phyloP scores from a whole-genome alignment of 2,888 invertebrate species.

The Oligia fasciuncula region DNA sequence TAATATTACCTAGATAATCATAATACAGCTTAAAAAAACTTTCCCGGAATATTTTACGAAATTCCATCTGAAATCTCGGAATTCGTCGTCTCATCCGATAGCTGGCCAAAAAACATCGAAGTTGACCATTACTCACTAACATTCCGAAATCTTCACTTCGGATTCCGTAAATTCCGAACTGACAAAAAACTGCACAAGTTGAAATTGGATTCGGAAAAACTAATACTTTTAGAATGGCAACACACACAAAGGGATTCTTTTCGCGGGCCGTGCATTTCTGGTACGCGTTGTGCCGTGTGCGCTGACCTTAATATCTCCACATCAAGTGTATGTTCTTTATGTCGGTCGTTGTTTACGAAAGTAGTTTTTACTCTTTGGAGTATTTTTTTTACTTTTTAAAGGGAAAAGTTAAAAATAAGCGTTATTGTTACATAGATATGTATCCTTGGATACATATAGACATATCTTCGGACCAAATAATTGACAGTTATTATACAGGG shows the following conservation, averaged over 20 bases:
- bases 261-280: conserved; percentile 66
- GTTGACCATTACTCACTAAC: conserved; percentile 66
- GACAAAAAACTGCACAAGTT: conserved; percentile 73
- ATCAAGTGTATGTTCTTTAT: conserved; percentile 52
- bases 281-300: conserved; percentile 71
- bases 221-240: conserved; percentile 74
- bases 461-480: neutral
- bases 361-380: conserved; percentile 20
- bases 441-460: neutral
- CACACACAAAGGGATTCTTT: conserved; percentile 76
- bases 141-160: conserved; percentile 67
- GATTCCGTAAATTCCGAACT: conserved; percentile 70
- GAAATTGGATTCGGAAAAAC: conserved; percentile 78
- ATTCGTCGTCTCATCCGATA: conserved; percentile 12
- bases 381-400: conserved; percentile 14
- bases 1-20: neutral
- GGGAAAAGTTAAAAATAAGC: neutral
- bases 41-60: neutral
- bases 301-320: conserved; percentile 71
- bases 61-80: conserved; percentile 17
- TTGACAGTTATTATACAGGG: neutral
- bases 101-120: conserved; percentile 39
- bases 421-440: neutral
- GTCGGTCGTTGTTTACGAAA: conserved; percentile 37
- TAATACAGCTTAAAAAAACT: neutral